A percentile compares a stretch with the other conserved stretches of the same genome.
Evolutionary conservation across 1,140 invertebrate genomes (phyloP).

Genomic region (Sarcophaga bullata): DNA sequence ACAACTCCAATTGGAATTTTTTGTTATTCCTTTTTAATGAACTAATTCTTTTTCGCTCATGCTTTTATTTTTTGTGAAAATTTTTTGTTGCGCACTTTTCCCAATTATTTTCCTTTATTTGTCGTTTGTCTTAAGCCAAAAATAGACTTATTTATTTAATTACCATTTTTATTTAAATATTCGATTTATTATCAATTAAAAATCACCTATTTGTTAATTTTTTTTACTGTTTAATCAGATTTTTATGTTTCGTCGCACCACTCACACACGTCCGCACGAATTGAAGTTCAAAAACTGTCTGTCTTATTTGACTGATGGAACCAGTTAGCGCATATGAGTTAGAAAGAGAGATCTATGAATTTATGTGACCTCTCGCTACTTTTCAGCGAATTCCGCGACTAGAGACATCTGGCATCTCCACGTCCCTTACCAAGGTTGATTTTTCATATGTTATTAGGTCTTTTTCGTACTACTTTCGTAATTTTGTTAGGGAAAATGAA

Average conservation of each 20-base stretch:
- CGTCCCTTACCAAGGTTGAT: too few species aligned
- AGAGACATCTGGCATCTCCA: too few species aligned
- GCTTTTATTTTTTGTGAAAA: slow-evolving; percentile 13
- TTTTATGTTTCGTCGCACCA: neutral
- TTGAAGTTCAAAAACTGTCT: slow-evolving; percentile 24
- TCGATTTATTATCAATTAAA: slow-evolving; percentile 16
- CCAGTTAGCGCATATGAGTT: neutral
- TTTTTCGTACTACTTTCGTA: too few species aligned
- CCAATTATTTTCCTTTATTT: neutral
- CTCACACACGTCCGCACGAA: neutral
- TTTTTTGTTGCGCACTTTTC: slow-evolving; percentile 26
- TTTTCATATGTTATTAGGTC: too few species aligned
- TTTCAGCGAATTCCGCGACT: too few species aligned
- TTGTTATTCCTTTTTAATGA: neutral
- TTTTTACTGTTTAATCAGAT: slow-evolving; percentile 29
- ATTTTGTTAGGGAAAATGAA: too few species aligned
- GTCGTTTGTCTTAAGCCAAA: neutral
- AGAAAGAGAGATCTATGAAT: neutral
- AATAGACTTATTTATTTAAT: slow-evolving; percentile 9
- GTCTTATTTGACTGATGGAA: slow-evolving; percentile 16
- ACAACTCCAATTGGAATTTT: slow-evolving; percentile 33
- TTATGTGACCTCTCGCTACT: too few species aligned
- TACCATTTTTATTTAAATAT: neutral
- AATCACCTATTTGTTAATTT: slow-evolving; percentile 4
- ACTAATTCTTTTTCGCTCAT: slow-evolving; percentile 8